These are phyloP conservation scores for Henricia sp. DNA, from an alignment of 53 echinoderm and acorn worm genomes.

Conservation along the genomic window DNA sequence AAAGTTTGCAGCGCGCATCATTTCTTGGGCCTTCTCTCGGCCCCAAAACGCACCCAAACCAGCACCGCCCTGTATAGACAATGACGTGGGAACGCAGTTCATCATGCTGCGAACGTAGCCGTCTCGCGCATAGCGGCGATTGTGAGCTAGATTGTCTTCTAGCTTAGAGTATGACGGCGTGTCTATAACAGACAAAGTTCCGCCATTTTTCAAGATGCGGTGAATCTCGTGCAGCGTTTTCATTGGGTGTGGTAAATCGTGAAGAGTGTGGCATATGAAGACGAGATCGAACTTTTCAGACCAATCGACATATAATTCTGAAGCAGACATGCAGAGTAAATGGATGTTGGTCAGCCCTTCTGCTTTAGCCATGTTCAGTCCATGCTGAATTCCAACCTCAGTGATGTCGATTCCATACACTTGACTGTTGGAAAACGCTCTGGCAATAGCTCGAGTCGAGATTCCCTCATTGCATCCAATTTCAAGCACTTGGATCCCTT, in stretches of 20 bases:
- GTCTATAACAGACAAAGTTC: constrained; percentile 68
- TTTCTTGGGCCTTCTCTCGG: constrained; percentile 68
- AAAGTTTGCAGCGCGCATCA: constrained; percentile 67
- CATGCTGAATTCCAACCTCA: constrained; percentile 29
- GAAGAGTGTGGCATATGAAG: constrained; percentile 70
- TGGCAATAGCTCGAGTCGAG: constrained; percentile 53
- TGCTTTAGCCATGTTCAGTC: constrained; percentile 12
- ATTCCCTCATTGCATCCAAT: constrained; percentile 71
- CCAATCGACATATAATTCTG: constrained; percentile 67
- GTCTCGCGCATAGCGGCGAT: neutral
- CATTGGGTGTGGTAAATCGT: constrained; percentile 72
- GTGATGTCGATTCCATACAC: constrained; percentile 72
- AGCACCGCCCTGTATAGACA: constrained; percentile 55
- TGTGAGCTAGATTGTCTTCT: constrained; percentile 53
- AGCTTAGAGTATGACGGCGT: constrained; percentile 48
- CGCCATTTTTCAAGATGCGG: constrained; percentile 65
- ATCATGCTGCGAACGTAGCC: constrained; percentile 70
- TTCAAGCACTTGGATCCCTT: constrained; percentile 71
- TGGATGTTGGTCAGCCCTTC: constrained; percentile 54
- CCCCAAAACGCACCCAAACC: constrained; percentile 90
- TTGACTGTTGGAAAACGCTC: constrained; percentile 69
- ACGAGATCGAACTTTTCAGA: constrained; percentile 69
- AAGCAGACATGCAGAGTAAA: constrained; percentile 55
- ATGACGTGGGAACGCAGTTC: constrained; percentile 73
- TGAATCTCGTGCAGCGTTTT: constrained; percentile 50